These are phyloP conservation scores for Dynastes hyllus DNA, from an alignment of 2,888 invertebrate species.

Conservation along the genomic window DNA sequence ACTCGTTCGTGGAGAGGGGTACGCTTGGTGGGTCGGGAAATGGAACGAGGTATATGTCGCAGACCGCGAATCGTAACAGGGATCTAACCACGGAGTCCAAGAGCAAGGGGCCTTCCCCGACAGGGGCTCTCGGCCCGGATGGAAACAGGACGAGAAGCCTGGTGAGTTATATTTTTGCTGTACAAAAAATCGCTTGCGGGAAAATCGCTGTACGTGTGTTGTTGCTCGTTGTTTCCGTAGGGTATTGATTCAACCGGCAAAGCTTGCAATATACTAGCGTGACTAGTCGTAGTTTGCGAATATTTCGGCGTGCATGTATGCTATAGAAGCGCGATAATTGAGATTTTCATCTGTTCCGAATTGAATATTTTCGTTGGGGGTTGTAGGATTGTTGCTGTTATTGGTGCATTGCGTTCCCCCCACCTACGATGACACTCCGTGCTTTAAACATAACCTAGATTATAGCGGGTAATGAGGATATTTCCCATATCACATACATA, in stretches of 20 bases:
- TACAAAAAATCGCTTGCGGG: not conserved
- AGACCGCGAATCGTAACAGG: constrained; percentile 72
- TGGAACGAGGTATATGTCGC: constrained; percentile 70
- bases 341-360: not conserved
- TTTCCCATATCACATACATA: not conserved
- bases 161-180: constrained; percentile 69
- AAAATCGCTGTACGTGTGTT: constrained; percentile 23
- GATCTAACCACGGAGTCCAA: constrained; percentile 78
- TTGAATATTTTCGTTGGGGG: constrained; percentile 2
- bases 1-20: constrained; percentile 67
- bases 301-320: too few species aligned
- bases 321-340: not conserved
- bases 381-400: not conserved
- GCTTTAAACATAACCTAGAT: constrained; percentile 27
- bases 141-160: constrained; percentile 70
- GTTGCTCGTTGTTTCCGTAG: not conserved
- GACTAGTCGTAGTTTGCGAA: not conserved
- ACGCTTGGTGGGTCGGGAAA: constrained; percentile 66
- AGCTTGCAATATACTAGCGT: constrained; percentile 2
- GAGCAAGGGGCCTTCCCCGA: constrained; percentile 67
- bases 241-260: not conserved
- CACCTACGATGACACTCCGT: not conserved
- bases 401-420: constrained; percentile 37
- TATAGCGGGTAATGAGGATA: not conserved
- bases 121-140: constrained; percentile 65